phyloP scores from a whole-genome alignment of 1,140 invertebrate genomes.

The Saccostrea glomerata region DNA sequence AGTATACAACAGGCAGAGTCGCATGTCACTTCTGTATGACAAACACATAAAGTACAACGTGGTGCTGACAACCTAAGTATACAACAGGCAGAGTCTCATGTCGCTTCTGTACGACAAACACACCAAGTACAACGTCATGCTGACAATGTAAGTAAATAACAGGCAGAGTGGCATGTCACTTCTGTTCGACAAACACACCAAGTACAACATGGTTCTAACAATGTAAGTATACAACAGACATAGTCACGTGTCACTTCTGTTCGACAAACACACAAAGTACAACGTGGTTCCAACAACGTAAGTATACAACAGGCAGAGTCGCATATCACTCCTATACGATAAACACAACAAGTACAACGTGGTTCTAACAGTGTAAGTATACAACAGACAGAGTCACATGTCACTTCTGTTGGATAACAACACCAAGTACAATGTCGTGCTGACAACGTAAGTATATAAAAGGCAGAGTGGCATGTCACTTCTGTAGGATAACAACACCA shows the following conservation, averaged over 20 bases:
- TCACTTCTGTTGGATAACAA: slow-evolving; percentile 86
- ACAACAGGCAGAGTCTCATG: slow-evolving; percentile 84
- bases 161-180: slow-evolving; percentile 87
- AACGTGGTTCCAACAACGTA: slow-evolving; percentile 94
- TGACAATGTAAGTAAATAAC: slow-evolving; percentile 86
- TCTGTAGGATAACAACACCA: slow-evolving; percentile 85
- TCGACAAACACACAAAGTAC: slow-evolving; percentile 85
- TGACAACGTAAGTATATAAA: slow-evolving; percentile 86
- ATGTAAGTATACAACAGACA: too few species aligned
- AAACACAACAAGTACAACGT: slow-evolving; percentile 89
- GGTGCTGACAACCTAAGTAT: slow-evolving; percentile 89
- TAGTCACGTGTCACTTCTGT: slow-evolving; percentile 88
- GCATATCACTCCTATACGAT: slow-evolving; percentile 87
- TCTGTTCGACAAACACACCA: slow-evolving; percentile 85
- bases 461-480: slow-evolving; percentile 87
- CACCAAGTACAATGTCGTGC: slow-evolving; percentile 89
- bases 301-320: slow-evolving; percentile 82
- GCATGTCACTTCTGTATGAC: slow-evolving; percentile 87
- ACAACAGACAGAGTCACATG: slow-evolving; percentile 84
- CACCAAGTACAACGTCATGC: slow-evolving; percentile 89
- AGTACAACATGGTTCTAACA: slow-evolving; percentile 92
- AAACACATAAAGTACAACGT: slow-evolving; percentile 89
- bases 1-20: slow-evolving; percentile 82
- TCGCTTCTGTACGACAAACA: slow-evolving; percentile 86
- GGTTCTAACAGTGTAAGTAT: slow-evolving; percentile 89